Evolutionary conservation across 2,113 vertebrate species (phyloP).

Genomic region (Oenanthe oenanthe): DNA sequence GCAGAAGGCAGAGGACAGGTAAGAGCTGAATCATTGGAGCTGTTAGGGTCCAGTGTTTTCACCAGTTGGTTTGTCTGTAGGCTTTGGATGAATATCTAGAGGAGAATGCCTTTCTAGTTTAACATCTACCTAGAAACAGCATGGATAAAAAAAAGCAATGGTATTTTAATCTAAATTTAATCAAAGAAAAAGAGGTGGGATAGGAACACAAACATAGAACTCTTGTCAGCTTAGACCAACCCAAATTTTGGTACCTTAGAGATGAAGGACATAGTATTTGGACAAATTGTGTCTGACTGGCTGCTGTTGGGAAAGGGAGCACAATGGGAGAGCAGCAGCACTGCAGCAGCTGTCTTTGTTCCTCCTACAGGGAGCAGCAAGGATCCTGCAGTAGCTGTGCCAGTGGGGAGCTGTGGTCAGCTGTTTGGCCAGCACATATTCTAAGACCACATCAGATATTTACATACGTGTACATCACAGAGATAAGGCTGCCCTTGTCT

Average conservation of each 20-base stretch:
- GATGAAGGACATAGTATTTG: not conserved
- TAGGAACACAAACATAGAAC: not conserved
- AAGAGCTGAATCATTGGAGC: conserved; percentile 21
- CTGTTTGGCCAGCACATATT: not conserved
- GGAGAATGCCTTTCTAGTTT: not conserved
- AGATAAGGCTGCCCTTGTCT: not conserved
- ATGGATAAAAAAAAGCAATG: not conserved
- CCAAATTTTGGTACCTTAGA: not conserved
- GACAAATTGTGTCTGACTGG: not conserved
- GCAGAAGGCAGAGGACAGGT: conserved; percentile 72
- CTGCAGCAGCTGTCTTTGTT: not conserved
- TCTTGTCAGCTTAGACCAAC: not conserved
- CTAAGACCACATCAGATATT: not conserved
- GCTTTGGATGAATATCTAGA: not conserved
- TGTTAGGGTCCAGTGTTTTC: not conserved
- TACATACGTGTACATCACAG: fast-evolving
- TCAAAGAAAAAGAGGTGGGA: not conserved
- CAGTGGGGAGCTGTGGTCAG: not conserved
- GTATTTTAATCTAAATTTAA: not conserved
- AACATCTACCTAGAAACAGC: not conserved
- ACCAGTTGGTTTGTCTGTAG: not conserved
- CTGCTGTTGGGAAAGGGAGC: not conserved
- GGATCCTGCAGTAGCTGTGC: not conserved
- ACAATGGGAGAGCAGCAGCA: not conserved
- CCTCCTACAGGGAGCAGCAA: fast-evolving